Percentiles rank a stretch among this genome's conserved stretches.
Conservation (phyloP, 2,888 invertebrate species). For the Camponotus fellah region DNA sequence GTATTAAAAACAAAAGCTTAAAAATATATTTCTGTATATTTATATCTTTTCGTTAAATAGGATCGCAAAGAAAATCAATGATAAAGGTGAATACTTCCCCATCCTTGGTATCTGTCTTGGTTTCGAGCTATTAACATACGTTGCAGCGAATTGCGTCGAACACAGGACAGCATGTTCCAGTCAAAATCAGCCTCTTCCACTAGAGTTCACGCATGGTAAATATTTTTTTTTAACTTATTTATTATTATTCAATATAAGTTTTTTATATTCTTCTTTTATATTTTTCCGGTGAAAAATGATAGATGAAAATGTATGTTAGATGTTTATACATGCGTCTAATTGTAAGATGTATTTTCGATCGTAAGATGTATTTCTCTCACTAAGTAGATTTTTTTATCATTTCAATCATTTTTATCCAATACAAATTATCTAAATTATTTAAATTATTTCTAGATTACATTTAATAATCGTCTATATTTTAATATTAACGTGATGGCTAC, state of each 20-base stretch:
- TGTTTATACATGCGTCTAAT: too few relatives aligned
- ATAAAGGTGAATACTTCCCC: conserved; percentile 92
- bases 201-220: conserved; percentile 90
- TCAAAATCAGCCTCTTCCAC: conserved; percentile 88
- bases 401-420: neutral
- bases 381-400: neutral
- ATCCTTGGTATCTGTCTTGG: conserved; percentile 96
- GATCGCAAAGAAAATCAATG: conserved; percentile 90
- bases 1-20: neutral
- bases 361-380: too few relatives aligned
- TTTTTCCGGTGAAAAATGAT: too few relatives aligned
- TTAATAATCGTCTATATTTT: neutral
- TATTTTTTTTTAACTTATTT: neutral
- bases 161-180: conserved; percentile 89
- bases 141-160: conserved; percentile 88
- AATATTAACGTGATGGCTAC: neutral
- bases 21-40: neutral
- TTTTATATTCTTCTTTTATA: neutral
- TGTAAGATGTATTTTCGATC: too few relatives aligned
- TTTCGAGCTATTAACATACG: conserved; percentile 92
- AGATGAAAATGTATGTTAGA: too few relatives aligned
- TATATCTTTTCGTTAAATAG: conserved; percentile 85
- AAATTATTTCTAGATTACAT: neutral
- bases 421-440: too few relatives aligned
- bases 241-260: neutral